A percentile compares a stretch with the other conserved stretches of the same genome.
These are phyloP conservation scores for Stictonetta naevosa DNA, from an alignment of 2,113 vertebrate genomes.

Conservation along the genomic window DNA sequence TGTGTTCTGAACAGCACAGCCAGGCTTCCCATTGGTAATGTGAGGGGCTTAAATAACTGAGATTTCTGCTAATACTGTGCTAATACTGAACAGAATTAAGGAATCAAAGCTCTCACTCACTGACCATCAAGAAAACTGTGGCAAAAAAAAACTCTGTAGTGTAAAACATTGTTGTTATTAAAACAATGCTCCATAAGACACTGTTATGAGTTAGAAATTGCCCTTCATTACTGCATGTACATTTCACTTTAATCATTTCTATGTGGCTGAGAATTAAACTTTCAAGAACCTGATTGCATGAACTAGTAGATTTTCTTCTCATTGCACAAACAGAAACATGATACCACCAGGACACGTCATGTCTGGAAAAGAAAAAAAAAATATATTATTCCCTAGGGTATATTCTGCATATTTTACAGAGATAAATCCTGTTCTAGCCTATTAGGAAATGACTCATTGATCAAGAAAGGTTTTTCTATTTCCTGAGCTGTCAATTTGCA, in stretches of 20 bases:
- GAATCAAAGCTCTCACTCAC: neutral
- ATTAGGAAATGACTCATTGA: neutral
- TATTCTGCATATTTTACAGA: no score
- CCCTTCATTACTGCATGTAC: neutral
- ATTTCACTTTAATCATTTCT: neutral
- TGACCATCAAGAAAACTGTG: rapidly evolving
- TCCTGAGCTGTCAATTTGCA: neutral
- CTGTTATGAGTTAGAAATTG: neutral
- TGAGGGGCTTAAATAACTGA: neutral
- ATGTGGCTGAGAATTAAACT: neutral
- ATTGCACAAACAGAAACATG: neutral
- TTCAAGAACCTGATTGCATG: neutral
- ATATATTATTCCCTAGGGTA: neutral
- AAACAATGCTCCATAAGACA: neutral
- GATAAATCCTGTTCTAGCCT: neutral
- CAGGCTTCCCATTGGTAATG: neutral
- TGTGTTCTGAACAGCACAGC: neutral
- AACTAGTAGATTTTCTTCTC: neutral
- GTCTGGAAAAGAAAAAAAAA: neutral
- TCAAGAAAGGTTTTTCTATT: neutral
- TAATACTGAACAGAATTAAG: neutral
- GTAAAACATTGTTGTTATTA: neutral
- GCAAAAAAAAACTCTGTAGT: neutral
- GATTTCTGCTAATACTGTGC: neutral
- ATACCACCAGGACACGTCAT: neutral